Conservation (phyloP, 1,140 invertebrate species). For the Cotesia chilonis region DNA sequence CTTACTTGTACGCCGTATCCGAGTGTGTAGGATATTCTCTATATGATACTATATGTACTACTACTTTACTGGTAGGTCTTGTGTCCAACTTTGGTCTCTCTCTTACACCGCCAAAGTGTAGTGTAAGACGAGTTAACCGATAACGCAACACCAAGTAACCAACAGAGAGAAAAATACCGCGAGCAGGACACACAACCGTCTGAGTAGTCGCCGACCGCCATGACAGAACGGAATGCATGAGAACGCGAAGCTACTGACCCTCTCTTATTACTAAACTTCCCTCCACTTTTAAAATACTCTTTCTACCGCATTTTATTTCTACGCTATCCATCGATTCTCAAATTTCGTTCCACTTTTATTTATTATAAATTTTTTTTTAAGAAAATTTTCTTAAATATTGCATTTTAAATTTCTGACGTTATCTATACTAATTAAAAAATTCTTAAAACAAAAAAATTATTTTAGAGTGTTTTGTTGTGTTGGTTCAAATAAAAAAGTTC, state of each 20-base stretch:
- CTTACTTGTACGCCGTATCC: no score
- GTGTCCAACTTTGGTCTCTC: no score
- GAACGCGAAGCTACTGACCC: constrained; percentile 61
- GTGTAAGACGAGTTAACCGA: no score
- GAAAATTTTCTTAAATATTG: background rate
- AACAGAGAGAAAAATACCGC: constrained; percentile 43
- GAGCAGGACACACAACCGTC: constrained; percentile 48
- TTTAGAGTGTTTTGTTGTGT: no score
- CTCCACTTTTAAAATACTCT: constrained; percentile 26
- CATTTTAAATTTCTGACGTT: no score
- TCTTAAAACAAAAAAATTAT: no score
- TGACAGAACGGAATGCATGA: constrained; percentile 64
- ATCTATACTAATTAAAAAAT: no score
- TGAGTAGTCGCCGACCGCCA: constrained; percentile 58
- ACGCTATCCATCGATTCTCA: constrained; percentile 3
- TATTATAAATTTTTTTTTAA: background rate
- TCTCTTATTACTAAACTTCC: constrained; percentile 31
- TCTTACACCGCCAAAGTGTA: no score
- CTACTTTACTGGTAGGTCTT: no score
- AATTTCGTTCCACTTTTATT: constrained; percentile 10
- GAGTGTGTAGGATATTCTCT: background rate
- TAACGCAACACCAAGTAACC: constrained; percentile 11
- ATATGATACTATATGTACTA: no score
- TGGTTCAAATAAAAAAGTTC: no score
- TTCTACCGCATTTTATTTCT: background rate